phyloP scores from a whole-genome alignment of 2,888 invertebrate genomes.

The Caenorhabditis sp. region DNA sequence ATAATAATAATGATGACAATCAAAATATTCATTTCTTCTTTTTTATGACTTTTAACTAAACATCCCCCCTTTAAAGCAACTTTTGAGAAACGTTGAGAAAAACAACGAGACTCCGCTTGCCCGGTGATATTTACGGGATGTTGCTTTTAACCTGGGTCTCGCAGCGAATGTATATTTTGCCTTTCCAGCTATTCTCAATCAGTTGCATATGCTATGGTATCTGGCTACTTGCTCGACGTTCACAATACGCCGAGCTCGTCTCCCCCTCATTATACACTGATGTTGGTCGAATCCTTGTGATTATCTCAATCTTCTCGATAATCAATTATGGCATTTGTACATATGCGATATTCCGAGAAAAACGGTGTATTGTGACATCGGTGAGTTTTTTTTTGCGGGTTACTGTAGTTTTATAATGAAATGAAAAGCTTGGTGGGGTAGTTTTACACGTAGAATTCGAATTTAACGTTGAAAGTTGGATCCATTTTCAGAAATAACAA shows the following conservation, averaged over 20 bases:
- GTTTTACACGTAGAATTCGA: no score
- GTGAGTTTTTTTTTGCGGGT: constrained; percentile 34
- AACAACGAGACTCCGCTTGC: no score
- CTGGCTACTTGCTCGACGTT: constrained; percentile 63
- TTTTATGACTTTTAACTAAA: no score
- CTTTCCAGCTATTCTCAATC: constrained; percentile 61
- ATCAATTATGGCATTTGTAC: constrained; percentile 58
- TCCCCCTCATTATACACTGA: constrained; percentile 69
- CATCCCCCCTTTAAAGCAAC: no score
- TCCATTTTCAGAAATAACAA: background rate
- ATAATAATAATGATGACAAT: background rate
- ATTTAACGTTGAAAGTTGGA: no score
- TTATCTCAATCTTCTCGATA: constrained; percentile 53
- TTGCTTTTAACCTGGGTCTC: no score
- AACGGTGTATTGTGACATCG: constrained; percentile 68
- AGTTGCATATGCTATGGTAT: constrained; percentile 63
- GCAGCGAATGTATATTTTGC: no score
- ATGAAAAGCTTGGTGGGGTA: no score
- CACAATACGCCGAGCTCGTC: constrained; percentile 67
- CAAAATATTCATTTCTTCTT: background rate
- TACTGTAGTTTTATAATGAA: no score
- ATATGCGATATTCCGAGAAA: constrained; percentile 62
- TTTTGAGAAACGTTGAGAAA: no score
- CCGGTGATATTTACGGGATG: no score
- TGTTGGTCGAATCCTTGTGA: constrained; percentile 58